Evolutionary conservation across 2,797 vertebrate species (phyloP).

Genomic region (Syndactyla subalaris): DNA sequence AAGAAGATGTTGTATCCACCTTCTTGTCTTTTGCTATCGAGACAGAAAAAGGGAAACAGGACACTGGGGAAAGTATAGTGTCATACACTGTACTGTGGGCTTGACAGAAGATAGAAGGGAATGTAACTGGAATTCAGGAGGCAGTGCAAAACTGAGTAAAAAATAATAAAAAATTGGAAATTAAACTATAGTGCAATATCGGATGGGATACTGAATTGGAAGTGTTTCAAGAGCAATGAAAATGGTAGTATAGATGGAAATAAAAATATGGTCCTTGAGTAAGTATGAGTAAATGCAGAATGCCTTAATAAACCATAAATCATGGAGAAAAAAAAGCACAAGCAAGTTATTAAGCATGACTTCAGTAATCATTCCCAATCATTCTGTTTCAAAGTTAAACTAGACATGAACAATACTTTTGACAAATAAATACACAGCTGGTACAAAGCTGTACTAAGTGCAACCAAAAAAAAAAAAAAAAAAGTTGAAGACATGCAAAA

Average conservation of each 20-base stretch:
- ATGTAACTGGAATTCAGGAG: neutral
- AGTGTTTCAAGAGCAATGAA: neutral
- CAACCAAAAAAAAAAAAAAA: neutral
- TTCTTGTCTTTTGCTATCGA: neutral
- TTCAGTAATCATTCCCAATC: neutral
- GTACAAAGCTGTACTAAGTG: neutral
- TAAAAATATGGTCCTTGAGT: neutral
- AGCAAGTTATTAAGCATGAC: neutral
- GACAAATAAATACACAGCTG: neutral
- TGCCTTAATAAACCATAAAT: neutral
- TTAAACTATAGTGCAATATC: neutral
- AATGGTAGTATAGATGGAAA: neutral
- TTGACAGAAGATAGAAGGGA: neutral
- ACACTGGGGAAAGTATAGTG: neutral
- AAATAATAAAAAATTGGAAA: neutral
- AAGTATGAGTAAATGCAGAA: neutral
- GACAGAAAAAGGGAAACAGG: neutral
- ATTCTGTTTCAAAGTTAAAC: neutral
- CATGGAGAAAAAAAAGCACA: neutral
- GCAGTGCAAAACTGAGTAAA: neutral
- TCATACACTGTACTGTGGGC: neutral
- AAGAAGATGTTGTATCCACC: accelerated
- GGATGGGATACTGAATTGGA: neutral
- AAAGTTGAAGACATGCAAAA: neutral
- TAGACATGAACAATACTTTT: neutral